Evolutionary conservation across 2,113 vertebrate genomes (phyloP).

Genomic region (Limnothrissa miodon): DNA sequence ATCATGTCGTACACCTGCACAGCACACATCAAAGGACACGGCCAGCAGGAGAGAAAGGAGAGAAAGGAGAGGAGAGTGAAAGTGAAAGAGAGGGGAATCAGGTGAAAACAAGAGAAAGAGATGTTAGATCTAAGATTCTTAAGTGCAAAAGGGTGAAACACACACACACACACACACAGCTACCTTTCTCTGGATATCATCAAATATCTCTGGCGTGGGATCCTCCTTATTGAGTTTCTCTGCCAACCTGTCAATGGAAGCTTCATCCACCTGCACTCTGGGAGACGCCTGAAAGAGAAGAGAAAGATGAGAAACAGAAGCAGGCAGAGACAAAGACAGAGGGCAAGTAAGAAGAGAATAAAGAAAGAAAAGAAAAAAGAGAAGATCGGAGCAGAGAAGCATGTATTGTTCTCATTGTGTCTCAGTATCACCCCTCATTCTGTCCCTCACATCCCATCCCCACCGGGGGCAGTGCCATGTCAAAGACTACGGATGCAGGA

Average conservation of each 20-base stretch:
- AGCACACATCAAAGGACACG: constrained; percentile 28
- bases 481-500: no score
- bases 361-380: background rate
- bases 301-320: background rate
- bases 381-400: background rate
- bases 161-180: background rate
- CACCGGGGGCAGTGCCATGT: background rate
- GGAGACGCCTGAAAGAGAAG: constrained; percentile 84
- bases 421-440: background rate
- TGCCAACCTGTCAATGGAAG: constrained; percentile 79
- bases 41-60: background rate
- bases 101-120: background rate
- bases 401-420: background rate
- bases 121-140: background rate
- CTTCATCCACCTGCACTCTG: constrained; percentile 89
- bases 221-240: constrained; percentile 92
- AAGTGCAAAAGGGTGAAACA: background rate
- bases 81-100: background rate
- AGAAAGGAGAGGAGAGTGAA: background rate
- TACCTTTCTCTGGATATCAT: constrained; percentile 96
- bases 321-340: background rate
- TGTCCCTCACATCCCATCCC: background rate
- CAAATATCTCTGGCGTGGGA: constrained; percentile 96
- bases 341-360: background rate
- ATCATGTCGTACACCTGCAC: constrained; percentile 94